Evolutionary conservation across 1,140 invertebrate genomes (phyloP), one percentile per base, ranked within the genome.

Genomic region (Magallana ariakensis): DNA sequence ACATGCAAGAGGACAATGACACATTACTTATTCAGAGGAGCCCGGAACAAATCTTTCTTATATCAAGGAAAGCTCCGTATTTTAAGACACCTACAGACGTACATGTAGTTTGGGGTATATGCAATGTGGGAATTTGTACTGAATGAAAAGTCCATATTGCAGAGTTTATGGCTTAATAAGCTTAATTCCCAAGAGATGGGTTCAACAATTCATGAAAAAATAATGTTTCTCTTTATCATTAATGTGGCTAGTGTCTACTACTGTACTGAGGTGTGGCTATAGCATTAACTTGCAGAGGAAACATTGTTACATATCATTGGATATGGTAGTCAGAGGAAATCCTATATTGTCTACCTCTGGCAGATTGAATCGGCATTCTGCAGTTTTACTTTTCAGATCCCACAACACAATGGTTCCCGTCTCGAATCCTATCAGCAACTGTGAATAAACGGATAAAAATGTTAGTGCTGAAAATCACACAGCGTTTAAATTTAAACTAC

Each of bases 391-490:
- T 90, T 97, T 97, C 89, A 99, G 96, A 95, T 99, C 98, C 99
- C 99, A 99, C 85, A 99, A 95, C 26, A 98, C 98, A 91, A 99
- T 96, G 93, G 97, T 96, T 54, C 99, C 99, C 89, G 96, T 96
- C 95, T 99, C 98, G 95, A 97, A 99, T 87, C 98, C 99, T 95
- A 99, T 98, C 93, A 99, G 96, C 92, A 99, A 96, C 98, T 99
- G 95, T 70, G 94, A 94, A 4, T 75, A 80, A 87, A 87, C 70
- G 46, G 46, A 66, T 75, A 26, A 85, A 46, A 62, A 4, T 85
- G 7, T 3, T 19, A 80, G 15, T 80, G 33, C 15, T 80, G 13
- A 13, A 80, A 80, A 80, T 46, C 5, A 33, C 33, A 33, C 33
- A 33, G n/a, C n/a, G n/a, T 33, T 46, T 46, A 46, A 46, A 46